phyloP scores from a whole-genome alignment of 2,797 vertebrate genomes.

The Dermochelys coriacea region DNA sequence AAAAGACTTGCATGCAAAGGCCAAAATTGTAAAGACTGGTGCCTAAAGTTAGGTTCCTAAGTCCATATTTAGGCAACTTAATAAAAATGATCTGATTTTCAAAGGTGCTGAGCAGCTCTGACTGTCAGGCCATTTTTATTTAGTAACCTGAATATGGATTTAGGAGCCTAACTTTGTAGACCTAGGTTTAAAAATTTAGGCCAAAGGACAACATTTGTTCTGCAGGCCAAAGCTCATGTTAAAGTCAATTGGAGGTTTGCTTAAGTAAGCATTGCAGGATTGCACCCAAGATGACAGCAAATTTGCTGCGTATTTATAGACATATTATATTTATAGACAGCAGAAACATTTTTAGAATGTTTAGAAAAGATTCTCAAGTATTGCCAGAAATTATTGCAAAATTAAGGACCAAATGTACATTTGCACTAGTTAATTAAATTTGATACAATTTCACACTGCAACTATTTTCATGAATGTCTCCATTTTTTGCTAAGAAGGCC shows the following conservation, averaged over 20 bases:
- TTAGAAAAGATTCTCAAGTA: not conserved
- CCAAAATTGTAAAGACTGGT: not conserved
- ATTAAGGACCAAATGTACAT: not conserved
- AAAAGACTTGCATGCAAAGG: not conserved
- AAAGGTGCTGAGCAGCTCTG: not conserved
- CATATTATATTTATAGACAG: not conserved
- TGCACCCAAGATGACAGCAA: not conserved
- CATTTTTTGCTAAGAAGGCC: not conserved
- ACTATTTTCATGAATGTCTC: not conserved
- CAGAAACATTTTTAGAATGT: not conserved
- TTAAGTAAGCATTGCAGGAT: not conserved
- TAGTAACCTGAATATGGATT: not conserved
- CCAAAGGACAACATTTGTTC: not conserved
- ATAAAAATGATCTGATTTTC: not conserved
- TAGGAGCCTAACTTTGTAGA: not conserved
- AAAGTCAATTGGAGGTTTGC: not conserved
- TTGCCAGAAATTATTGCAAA: not conserved
- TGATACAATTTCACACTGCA: not conserved
- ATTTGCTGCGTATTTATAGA: not conserved
- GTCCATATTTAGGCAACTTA: not conserved
- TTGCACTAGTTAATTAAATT: slow-evolving; percentile 8
- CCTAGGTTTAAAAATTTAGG: not conserved
- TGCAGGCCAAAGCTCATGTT: not conserved
- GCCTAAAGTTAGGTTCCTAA: not conserved
- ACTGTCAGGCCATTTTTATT: not conserved